Conservation (phyloP, 1,140 invertebrate genomes). For the Drosophila watanabei region DNA sequence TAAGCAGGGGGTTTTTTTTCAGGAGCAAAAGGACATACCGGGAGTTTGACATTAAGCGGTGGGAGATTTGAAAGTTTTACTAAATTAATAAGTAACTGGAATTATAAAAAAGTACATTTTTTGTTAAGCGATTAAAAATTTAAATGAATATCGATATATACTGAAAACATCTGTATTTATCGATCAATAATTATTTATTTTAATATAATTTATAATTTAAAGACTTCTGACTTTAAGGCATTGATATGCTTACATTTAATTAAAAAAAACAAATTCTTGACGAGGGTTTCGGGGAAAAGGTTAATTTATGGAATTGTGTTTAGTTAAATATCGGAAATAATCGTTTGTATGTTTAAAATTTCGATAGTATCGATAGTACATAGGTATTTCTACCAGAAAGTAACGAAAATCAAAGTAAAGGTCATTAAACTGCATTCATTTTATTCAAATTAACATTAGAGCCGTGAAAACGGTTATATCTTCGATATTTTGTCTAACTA, state of each 20-base stretch:
- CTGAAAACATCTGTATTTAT: neutral
- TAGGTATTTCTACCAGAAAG: neutral
- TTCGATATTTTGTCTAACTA: too few relatives aligned
- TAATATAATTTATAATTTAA: too few relatives aligned
- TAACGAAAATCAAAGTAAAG: too few relatives aligned
- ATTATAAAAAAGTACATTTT: neutral
- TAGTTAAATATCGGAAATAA: neutral
- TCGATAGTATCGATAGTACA: neutral
- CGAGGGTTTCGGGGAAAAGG: too few relatives aligned
- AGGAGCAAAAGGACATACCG: conserved; percentile 35
- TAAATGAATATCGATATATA: neutral
- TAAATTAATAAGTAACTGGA: neutral
- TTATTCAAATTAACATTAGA: too few relatives aligned
- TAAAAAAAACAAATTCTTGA: too few relatives aligned
- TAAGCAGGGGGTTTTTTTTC: conserved; percentile 1
- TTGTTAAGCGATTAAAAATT: too few relatives aligned
- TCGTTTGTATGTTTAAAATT: neutral
- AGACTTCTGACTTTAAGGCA: too few relatives aligned
- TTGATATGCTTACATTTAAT: too few relatives aligned
- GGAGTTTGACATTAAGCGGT: conserved; percentile 41
- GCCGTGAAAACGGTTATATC: too few relatives aligned
- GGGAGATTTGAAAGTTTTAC: neutral
- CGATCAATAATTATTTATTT: too few relatives aligned
- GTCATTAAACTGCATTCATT: too few relatives aligned
- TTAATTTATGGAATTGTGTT: neutral